phyloP scores from a whole-genome alignment of 2,888 invertebrate genomes.

The Heliconius sara region DNA sequence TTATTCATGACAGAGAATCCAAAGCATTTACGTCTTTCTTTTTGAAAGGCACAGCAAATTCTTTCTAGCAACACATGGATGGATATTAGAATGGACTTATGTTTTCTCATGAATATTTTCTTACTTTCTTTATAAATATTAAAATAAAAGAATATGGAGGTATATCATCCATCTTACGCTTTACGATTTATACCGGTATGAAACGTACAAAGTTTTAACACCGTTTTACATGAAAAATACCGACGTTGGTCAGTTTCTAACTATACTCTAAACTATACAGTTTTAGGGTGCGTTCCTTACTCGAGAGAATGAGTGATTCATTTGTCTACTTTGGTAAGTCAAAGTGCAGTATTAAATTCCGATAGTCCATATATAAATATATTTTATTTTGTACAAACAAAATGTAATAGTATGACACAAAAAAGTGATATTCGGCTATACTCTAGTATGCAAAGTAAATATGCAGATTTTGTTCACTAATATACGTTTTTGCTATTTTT shows the following conservation, averaged over 20 bases:
- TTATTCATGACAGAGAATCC: conserved; percentile 46
- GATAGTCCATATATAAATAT: background rate
- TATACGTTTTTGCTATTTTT: background rate
- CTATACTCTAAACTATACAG: background rate
- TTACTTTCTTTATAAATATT: conserved; percentile 1
- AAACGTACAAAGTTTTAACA: background rate
- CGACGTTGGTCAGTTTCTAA: background rate
- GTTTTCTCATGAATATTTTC: conserved; percentile 11
- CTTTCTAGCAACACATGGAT: conserved; percentile 29
- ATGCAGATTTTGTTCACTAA: background rate
- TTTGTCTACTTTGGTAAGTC: background rate
- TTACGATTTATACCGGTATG: background rate
- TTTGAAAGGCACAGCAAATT: conserved; percentile 37
- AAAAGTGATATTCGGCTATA: too few relatives aligned
- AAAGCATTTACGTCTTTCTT: conserved; percentile 38
- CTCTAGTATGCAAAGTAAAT: background rate
- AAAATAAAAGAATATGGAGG: conserved; percentile 3
- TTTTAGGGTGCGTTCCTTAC: background rate
- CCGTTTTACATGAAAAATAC: background rate
- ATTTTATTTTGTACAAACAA: too few relatives aligned
- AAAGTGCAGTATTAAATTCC: background rate
- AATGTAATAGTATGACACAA: too few relatives aligned
- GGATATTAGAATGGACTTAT: conserved; percentile 19
- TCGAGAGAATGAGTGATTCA: background rate
- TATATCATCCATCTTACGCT: background rate